Conservation (phyloP, 2,113 vertebrate genomes). For the Calyptomena viridis region DNA sequence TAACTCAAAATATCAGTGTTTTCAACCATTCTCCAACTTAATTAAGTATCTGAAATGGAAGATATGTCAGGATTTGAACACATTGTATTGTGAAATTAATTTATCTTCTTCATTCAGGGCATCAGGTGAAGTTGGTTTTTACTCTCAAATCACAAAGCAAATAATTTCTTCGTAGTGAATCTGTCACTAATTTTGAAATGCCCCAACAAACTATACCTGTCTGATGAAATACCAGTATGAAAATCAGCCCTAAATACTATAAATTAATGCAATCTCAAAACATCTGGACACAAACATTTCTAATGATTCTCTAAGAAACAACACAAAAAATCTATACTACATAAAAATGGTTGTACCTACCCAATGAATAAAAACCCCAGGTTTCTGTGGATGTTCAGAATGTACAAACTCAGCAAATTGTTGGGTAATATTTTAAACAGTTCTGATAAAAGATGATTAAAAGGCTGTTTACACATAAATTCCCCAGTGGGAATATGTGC, state of each 20-base stretch:
- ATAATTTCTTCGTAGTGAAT: neutral
- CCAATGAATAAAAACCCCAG: neutral
- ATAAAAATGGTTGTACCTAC: neutral
- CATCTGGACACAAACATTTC: neutral
- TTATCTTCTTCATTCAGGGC: neutral
- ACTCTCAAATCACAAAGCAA: neutral
- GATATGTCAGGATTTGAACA: neutral
- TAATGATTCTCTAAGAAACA: neutral
- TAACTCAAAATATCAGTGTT: neutral
- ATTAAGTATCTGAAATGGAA: neutral
- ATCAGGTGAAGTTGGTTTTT: neutral
- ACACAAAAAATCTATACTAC: neutral
- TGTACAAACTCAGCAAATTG: neutral
- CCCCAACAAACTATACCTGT: neutral
- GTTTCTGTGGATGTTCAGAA: neutral
- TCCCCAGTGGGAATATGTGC: neutral
- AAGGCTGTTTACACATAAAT: neutral
- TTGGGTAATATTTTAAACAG: neutral
- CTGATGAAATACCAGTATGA: neutral
- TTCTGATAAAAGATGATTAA: neutral
- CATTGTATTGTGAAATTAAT: neutral
- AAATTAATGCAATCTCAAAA: neutral
- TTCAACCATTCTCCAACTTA: neutral
- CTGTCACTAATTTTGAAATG: neutral
- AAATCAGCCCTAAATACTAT: neutral